A percentile compares a stretch with the other conserved stretches of the same genome.
Conservation (phyloP, 2,797 vertebrate genomes). For the Bovichtus variegatus region DNA sequence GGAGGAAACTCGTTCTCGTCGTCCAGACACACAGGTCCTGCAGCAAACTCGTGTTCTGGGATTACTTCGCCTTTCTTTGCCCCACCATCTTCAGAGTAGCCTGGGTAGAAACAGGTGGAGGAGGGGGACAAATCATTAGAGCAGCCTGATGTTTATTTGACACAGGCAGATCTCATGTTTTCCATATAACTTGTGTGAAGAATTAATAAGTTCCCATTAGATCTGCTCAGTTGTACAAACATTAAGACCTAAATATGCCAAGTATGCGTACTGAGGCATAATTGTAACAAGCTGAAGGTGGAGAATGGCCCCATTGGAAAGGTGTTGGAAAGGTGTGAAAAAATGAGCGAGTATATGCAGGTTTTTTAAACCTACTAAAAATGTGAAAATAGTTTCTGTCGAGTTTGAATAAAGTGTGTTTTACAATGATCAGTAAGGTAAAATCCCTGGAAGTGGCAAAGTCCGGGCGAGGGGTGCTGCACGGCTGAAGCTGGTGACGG, state of each 20-base stretch:
- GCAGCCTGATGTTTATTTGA: background rate
- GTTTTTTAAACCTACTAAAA: too few species aligned
- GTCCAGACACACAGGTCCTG: slow-evolving; percentile 93
- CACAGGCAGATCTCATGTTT: background rate
- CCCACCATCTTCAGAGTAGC: slow-evolving; percentile 95
- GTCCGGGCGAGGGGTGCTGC: too few species aligned
- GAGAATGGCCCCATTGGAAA: too few species aligned
- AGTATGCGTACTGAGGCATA: too few species aligned
- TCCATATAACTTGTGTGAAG: background rate
- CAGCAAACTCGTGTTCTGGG: slow-evolving; percentile 95
- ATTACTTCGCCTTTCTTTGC: slow-evolving; percentile 93
- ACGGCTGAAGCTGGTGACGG: too few species aligned
- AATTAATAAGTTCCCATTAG: background rate
- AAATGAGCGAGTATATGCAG: too few species aligned
- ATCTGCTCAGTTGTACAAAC: background rate
- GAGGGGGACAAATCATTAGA: background rate
- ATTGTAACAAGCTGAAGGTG: too few species aligned
- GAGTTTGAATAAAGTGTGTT: too few species aligned
- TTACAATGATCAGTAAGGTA: too few species aligned
- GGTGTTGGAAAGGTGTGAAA: too few species aligned
- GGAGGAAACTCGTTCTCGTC: slow-evolving; percentile 97
- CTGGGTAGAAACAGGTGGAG: slow-evolving; percentile 71
- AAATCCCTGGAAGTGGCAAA: too few species aligned
- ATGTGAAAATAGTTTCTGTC: too few species aligned
- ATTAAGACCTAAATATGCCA: background rate